Base-by-base conservation (phyloP, 1,140 invertebrate genomes). In the Neomicropteryx cornuta region DNA sequence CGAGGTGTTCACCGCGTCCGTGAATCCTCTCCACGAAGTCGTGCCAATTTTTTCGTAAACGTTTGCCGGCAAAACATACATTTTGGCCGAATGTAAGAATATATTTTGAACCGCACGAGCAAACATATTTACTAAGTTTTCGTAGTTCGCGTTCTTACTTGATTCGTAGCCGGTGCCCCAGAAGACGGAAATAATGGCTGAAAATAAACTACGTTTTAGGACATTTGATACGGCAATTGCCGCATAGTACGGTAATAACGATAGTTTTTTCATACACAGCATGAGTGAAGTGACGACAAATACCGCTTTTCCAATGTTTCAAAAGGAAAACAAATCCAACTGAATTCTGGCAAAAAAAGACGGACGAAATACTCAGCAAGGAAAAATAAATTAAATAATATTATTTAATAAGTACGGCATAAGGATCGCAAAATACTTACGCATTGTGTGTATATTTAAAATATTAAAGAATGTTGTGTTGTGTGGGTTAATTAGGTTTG, bases 11-110 rank as follows among this genome's bases (percentile, higher is more conserved):
- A 81, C 78, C 31, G 73, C 68, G 6, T 61, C 51, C 16, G 77
- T 77, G 50, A 92, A 92, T 38, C 77, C 67, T 39, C 50, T 70
- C 88, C 88, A 93, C 11, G 72, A 66, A 5, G 75, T 71, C 22
- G 88, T 51, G 39, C 72, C 71, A 1, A 81, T 53, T 29, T 61
- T 60, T 43, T 73, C 70, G 8, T 82, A 84, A 21, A 81, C 51
- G 31, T 68, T 64, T 1, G 79, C 66, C 3, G 87, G 80, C 13
- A 87, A 48, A 8, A 77, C 60, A 36, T 78, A 76, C 39, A 93
- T 60, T 33, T 71, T 69, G 1, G 77, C 73, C 36, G 79, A 83
- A 16, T 78, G 75, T 44, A 75, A 55, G 56, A 91, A 90, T 30
- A 92, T 78, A 39, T 75, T 68, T 42, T 82, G 76, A 4, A 90